Conservation (phyloP, 2,888 invertebrate genomes). For the Dasypogon diadema region DNA sequence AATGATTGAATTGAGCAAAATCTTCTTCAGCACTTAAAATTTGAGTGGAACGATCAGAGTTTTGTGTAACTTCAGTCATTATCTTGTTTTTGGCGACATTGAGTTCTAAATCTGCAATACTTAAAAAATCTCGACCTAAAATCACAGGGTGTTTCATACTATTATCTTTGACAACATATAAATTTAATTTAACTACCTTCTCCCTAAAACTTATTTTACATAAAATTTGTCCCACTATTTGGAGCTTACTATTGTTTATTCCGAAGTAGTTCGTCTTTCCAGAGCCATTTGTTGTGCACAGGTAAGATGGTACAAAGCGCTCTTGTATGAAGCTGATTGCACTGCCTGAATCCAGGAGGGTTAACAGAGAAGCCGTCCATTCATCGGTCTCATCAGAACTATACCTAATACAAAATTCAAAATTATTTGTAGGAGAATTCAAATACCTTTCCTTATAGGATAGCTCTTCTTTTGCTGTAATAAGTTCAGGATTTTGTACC, state of each 20-base stretch:
- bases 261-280: constrained; percentile 51
- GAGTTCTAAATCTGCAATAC: too few species aligned
- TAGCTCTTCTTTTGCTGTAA: neutral
- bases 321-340: constrained; percentile 52
- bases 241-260: constrained; percentile 50
- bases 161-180: constrained; percentile 51
- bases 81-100: neutral
- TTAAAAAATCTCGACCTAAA: constrained; percentile 53
- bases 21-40: neutral
- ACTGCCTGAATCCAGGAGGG: constrained; percentile 53
- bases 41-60: neutral
- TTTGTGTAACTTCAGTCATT: neutral
- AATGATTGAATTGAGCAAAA: neutral
- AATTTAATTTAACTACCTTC: constrained; percentile 27
- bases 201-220: constrained; percentile 42
- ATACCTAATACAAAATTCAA: neutral
- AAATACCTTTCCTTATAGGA: neutral
- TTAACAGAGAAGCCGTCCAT: neutral
- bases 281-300: neutral
- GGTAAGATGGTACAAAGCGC: constrained; percentile 41
- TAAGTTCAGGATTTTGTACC: neutral
- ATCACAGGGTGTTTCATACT: constrained; percentile 52
- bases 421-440: neutral
- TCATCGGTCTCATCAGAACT: neutral
- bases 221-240: constrained; percentile 42